Base-by-base conservation (phyloP, 2,888 invertebrate species). In the Stenotaenia linearis region DNA sequence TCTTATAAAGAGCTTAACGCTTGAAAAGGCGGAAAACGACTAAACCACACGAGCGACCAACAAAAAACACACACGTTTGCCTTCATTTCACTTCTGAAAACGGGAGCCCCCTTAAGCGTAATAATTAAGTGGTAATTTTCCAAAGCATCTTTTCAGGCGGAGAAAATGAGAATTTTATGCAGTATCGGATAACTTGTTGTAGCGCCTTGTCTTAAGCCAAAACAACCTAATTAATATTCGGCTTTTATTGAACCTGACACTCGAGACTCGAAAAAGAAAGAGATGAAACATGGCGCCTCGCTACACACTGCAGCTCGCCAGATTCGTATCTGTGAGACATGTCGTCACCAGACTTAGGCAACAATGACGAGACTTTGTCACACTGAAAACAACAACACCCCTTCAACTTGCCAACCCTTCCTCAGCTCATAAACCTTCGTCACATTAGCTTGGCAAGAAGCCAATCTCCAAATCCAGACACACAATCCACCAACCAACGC, bases 111-210 rank as follows among this genome's bases (percentile, higher is more conserved):
- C 61, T 61, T 61, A 61, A 61, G 61, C 61, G 61, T 61, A 61
- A 61, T 61, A 61, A 61, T 61, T 61, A 61, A 61, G 61, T 61
- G 61, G 61, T 61, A 61, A 61, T 61, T 61, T 61, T 61, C 61
- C 61, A 61, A 61, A 61, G 61, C 61, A 61, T 61, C 61, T 61
- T 61, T 61, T 61, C 61, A 61, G 61, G 61, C 61, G 61, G 25
- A 61, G 25, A 61, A 61, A 61, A 61, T 61, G 61, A 61, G 61
- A 23, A 61, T 61, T 61, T 61, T 61, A 61, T 61, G 25, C 61
- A 61, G 61, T 61, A 61, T 61, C 25, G 61, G 61, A 28, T 61
- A 61, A 61, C 61, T 61, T 61, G 61, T 61, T 61, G 61, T 56
- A 25, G 61, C 61, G 12, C 23, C 61, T 7, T 61, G 61, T 61